Evolutionary conservation across 2,113 vertebrate genomes (phyloP), one percentile per base, ranked within the genome.

Genomic region (Eurypyga helias): DNA sequence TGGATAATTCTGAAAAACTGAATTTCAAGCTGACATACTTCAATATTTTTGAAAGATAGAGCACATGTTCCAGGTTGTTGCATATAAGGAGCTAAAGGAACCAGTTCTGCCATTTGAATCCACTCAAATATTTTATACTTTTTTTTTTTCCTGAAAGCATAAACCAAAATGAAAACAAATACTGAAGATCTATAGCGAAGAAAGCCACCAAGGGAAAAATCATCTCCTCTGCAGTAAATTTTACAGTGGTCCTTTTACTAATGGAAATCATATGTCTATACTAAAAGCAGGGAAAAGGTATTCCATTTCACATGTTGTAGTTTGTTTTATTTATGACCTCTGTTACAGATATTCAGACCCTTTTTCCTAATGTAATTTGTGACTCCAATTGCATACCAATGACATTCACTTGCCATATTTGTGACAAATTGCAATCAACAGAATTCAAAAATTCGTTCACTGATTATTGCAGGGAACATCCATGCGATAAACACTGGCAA

Each of bases 271-370:
- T 81, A 87, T 82, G 89, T n/a, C 19, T 72, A 9, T 52, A 78
- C 24, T 31, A 86, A 70, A 87, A 87, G 1, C 29, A 36, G 55
- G 49, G 55, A 67, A 86, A 86, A 78, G 29, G 54, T 96, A 87
- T 93, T 88, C 92, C 18, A 89, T 93, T 48, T 95, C 23, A 2
- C 18, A 4, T 93, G 45, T 64, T 94, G 45, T 90, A 79, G 69
- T 79, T 78, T 9, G 0, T 46, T 94, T 92, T 93, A 96, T 96
- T 97, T 94, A 95, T 83, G 64, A 76, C 45, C 28, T 49, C 43
- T 87, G 61, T 66, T 89, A 67, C 0, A 93, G 86, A 79, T 86
- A 76, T 87, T 78, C 69, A 84, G 86, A 57, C 33, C 64, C 18
- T 58, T 71, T 92, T 84, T 45, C 34, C 28, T 64, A 71, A 87